phyloP scores from a whole-genome alignment of 2,797 vertebrate species.

The Tragopan temminckii region DNA sequence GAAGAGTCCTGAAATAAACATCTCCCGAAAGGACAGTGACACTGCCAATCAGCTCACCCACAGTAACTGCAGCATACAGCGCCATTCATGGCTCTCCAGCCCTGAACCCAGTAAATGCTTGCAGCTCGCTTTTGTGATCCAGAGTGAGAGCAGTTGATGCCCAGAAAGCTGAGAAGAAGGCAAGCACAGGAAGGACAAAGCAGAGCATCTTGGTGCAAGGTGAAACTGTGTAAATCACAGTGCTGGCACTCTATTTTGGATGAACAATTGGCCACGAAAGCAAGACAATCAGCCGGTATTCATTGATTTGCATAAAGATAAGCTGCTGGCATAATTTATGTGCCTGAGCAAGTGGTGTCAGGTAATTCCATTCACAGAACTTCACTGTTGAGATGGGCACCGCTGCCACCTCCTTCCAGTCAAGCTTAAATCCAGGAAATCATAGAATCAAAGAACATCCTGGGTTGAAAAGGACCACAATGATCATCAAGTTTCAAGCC shows the following conservation, averaged over 20 bases:
- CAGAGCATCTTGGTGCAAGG: neutral
- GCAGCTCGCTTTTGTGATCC: neutral
- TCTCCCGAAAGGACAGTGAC: neutral
- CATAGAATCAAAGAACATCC: too few relatives aligned
- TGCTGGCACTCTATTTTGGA: neutral
- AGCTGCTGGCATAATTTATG: neutral
- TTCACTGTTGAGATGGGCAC: neutral
- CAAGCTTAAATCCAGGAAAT: neutral
- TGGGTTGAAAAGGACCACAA: too few relatives aligned
- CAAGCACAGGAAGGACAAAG: neutral
- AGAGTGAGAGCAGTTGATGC: neutral
- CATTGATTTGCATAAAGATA: neutral
- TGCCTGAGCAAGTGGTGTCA: neutral
- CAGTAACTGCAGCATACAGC: neutral
- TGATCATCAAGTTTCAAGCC: too few relatives aligned
- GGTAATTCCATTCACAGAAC: neutral
- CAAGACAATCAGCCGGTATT: neutral
- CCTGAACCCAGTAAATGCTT: neutral
- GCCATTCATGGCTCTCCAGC: neutral
- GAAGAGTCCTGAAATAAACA: neutral
- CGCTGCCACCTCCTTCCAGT: neutral
- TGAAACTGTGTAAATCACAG: neutral
- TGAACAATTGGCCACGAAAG: neutral
- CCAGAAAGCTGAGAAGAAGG: accelerated
- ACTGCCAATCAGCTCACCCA: neutral